Percentiles rank a stretch among this genome's conserved stretches.
Evolutionary conservation across 2,797 vertebrate species (phyloP).

Genomic region (Falco berigora): DNA sequence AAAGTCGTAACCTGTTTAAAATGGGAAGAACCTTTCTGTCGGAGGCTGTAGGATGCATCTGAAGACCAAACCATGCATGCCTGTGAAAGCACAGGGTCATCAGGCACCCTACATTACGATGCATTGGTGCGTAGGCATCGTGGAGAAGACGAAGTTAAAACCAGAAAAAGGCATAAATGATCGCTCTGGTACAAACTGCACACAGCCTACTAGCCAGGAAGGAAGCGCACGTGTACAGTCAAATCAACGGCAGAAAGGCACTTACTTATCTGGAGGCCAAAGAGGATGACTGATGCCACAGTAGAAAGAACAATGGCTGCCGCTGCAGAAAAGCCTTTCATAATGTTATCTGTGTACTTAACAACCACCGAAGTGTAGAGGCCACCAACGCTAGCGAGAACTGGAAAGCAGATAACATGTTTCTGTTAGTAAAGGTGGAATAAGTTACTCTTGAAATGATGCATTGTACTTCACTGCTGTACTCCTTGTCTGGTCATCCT

Average conservation of each 20-base stretch:
- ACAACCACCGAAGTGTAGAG: conserved; percentile 96
- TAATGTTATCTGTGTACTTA: conserved; percentile 98
- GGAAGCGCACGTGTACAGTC: fast-evolving
- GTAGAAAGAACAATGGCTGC: conserved; percentile 95
- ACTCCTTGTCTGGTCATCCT: not conserved
- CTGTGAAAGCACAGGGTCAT: not conserved
- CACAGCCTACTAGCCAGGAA: not conserved
- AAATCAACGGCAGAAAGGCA: conserved; percentile 6
- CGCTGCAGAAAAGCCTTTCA: conserved; percentile 98
- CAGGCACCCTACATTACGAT: fast-evolving
- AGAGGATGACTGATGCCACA: conserved; percentile 87
- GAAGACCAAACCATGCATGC: not conserved
- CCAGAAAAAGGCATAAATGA: not conserved
- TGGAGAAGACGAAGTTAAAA: not conserved
- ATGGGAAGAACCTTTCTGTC: not conserved
- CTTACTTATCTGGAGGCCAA: conserved; percentile 95
- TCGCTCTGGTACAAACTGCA: not conserved
- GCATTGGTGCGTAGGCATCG: not conserved
- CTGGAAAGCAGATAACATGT: conserved; percentile 65
- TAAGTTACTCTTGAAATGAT: not conserved
- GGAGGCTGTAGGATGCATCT: not conserved
- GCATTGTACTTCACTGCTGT: not conserved
- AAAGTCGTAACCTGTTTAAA: not conserved
- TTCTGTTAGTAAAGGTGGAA: not conserved
- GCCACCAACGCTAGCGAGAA: conserved; percentile 91